These are phyloP conservation scores for Drosophila funebris DNA, from an alignment of 1,140 invertebrate species.

Conservation along the genomic window DNA sequence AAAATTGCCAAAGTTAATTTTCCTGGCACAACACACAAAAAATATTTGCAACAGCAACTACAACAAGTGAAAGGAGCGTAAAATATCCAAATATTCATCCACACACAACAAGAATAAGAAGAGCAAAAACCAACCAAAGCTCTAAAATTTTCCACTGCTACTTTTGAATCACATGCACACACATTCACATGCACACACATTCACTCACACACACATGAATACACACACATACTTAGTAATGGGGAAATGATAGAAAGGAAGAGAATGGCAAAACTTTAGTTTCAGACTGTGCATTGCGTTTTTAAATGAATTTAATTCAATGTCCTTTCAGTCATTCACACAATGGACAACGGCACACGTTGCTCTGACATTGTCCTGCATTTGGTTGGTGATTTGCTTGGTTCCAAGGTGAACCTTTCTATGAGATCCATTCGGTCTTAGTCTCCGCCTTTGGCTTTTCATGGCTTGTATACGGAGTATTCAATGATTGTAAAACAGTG, in stretches of 20 bases:
- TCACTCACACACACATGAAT: not conserved
- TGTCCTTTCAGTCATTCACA: conserved; percentile 77
- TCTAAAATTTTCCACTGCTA: conserved; percentile 26
- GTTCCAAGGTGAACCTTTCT: conserved; percentile 62
- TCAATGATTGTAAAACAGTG: conserved; percentile 21
- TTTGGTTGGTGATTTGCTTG: conserved; percentile 32
- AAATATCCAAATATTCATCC: conserved; percentile 62
- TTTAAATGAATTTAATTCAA: conserved; percentile 82
- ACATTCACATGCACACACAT: not conserved
- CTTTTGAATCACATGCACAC: conserved; percentile 10
- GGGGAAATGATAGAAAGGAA: not conserved
- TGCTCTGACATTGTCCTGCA: conserved; percentile 52
- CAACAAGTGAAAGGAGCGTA: conserved; percentile 45
- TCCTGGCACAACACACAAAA: conserved; percentile 27
- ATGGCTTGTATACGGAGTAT: conserved; percentile 19
- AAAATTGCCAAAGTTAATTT: conserved; percentile 78
- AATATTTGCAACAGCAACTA: conserved; percentile 34
- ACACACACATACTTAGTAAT: not conserved
- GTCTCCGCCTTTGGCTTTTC: conserved; percentile 55
- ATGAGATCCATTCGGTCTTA: conserved; percentile 60
- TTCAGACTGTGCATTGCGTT: conserved; percentile 68
- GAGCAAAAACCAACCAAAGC: conserved; percentile 40
- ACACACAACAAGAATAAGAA: conserved; percentile 24
- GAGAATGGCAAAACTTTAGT: conserved; percentile 66
- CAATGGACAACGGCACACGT: conserved; percentile 55